Base-by-base conservation (phyloP, 92 coral and sea anemone species). In the Phymanthus crucifer region DNA sequence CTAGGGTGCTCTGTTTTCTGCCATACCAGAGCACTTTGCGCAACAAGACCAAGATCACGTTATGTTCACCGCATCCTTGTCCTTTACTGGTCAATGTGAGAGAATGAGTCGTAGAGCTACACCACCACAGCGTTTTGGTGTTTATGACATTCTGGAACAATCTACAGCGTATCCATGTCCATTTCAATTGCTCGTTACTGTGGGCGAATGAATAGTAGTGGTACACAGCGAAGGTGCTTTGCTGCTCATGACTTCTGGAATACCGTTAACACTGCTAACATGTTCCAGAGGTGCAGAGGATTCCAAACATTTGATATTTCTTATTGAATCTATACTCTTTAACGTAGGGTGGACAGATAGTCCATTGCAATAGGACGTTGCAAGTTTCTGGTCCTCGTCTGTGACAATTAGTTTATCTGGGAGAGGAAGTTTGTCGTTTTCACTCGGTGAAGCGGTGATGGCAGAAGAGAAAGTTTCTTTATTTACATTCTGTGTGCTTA, bases 291-390 rank as follows among this genome's bases (percentile, higher is more conserved):
- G 10, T 61, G 34, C 0, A 24, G 27, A 10, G 21, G 23, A 37
- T 19, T 40, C 24, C 27, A 19, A 9, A 71, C 24, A n/a, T 32
- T 71, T 40, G 0, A 71, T 71, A 45, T 45, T 36, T 17, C 24
- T 26, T 71, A 40, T 45, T 19, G 75, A 40, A 40, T 71, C 50
- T 21, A 36, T 38, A 14, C 50, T 38, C 19, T 6, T 26, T 45
- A 71, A 71, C 3, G 75, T 40, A 40, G 75, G 33, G 14, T 71
- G 75, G 6, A 71, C 57, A 13, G 32, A 71, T 2, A 71, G 32
- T 4, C 75, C 75, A 38, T 71, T 71, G 24, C 52, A 40, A 31
- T 18, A 38, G 21, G 75, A 19, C n/a, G n/a, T n/a, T 12, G 26
- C 33, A 27, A 29, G 7, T 38, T 19, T 71, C 32, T 71, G 75